Percentiles rank a stretch among this genome's conserved stretches.
Conservation (phyloP, 2,113 vertebrate genomes). For the Rhadina sibilatrix region DNA sequence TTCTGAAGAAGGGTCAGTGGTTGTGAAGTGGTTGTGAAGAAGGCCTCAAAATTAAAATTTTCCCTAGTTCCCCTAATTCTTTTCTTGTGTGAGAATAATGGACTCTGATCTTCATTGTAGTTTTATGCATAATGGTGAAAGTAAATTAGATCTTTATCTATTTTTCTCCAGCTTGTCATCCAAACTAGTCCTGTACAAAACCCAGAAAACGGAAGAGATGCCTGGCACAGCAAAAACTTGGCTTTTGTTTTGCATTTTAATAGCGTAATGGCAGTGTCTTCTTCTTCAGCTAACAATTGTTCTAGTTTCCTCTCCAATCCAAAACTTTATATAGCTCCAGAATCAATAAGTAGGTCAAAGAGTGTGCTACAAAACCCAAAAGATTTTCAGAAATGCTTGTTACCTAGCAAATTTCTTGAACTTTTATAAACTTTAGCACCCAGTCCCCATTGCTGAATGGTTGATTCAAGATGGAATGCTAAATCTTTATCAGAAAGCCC, state of each 20-base stretch:
- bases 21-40: neutral
- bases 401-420: neutral
- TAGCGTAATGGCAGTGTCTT: neutral
- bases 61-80: neutral
- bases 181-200: neutral
- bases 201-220: neutral
- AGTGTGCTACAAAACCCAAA: neutral
- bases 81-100: neutral
- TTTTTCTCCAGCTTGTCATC: neutral
- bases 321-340: neutral
- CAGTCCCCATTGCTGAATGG: neutral
- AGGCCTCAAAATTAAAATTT: neutral
- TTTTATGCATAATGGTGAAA: neutral
- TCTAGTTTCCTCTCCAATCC: neutral
- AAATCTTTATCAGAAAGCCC: neutral
- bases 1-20: neutral
- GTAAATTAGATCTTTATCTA: neutral
- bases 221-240: neutral
- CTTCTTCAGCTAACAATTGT: neutral
- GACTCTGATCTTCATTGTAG: neutral
- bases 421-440: neutral
- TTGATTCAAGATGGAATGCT: neutral
- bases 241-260: neutral
- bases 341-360: neutral
- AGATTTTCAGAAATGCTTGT: neutral